Percentiles rank a stretch among this genome's conserved stretches.
Conservation (phyloP, 2,797 vertebrate species). For the Acipenser oxyrinchus region DNA sequence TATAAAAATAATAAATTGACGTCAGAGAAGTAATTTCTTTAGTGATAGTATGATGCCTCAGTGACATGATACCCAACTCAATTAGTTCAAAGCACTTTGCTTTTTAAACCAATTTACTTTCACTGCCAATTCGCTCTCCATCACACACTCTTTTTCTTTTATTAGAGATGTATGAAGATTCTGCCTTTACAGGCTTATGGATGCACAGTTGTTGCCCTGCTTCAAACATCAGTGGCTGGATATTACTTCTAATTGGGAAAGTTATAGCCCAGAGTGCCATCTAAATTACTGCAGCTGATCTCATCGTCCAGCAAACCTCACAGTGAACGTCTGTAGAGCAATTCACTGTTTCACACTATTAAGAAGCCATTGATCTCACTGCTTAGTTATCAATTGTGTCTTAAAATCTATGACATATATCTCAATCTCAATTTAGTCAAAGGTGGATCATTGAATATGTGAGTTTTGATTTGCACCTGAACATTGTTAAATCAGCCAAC, state of each 20-base stretch:
- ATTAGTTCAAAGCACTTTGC: conserved; percentile 1
- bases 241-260: conserved; percentile 1
- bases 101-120: conserved; percentile 11
- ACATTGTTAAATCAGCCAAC: no score
- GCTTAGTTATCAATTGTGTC: no score
- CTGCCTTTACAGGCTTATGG: conserved; percentile 5
- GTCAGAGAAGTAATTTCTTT: no score
- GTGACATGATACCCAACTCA: conserved; percentile 9
- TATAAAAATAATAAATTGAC: no score
- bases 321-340: not conserved
- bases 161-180: not conserved
- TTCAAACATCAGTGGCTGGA: not conserved
- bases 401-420: no score
- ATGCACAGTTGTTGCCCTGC: not conserved
- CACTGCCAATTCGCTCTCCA: not conserved
- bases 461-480: no score
- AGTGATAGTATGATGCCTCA: conserved; percentile 2
- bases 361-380: no score
- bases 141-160: conserved; percentile 2
- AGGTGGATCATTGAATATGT: no score
- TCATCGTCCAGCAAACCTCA: not conserved
- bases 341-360: no score
- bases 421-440: no score
- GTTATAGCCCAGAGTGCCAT: not conserved
- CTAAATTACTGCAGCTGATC: conserved; percentile 1